Percentiles rank a stretch among this genome's conserved stretches.
phyloP scores from a whole-genome alignment of 1,140 invertebrate species.

The Copidosoma floridanum region DNA sequence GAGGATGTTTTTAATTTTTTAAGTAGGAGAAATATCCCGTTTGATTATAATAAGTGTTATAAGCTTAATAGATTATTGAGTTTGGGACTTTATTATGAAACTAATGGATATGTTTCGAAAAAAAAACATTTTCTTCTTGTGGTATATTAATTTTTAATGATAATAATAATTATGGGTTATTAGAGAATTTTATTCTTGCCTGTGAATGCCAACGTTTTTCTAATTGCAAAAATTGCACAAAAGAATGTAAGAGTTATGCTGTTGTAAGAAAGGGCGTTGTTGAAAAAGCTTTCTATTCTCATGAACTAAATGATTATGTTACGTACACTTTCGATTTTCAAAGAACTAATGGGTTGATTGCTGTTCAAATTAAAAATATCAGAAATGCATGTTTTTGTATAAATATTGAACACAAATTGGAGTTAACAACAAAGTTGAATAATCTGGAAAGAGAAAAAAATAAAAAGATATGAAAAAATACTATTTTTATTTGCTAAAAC shows the following conservation, averaged over 20 bases:
- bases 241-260: not conserved
- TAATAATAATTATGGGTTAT: not conserved
- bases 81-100: not conserved
- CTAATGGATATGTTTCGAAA: not conserved
- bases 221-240: not conserved
- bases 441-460: too few species aligned
- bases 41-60: not conserved
- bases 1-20: too few species aligned
- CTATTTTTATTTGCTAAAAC: too few species aligned
- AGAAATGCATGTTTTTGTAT: too few species aligned
- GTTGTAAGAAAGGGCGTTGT: not conserved
- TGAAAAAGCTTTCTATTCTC: not conserved
- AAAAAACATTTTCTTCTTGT: constrained; percentile 1
- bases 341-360: not conserved
- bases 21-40: not conserved
- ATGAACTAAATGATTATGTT: not conserved
- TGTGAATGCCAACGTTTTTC: not conserved
- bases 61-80: too few species aligned
- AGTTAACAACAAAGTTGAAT: not conserved
- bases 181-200: not conserved
- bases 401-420: too few species aligned
- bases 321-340: not conserved
- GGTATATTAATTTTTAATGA: not conserved
- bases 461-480: too few species aligned
- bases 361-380: too few species aligned